Evolutionary conservation across 2,797 vertebrate species (phyloP).

Genomic region (Phataginus tetradactyla): DNA sequence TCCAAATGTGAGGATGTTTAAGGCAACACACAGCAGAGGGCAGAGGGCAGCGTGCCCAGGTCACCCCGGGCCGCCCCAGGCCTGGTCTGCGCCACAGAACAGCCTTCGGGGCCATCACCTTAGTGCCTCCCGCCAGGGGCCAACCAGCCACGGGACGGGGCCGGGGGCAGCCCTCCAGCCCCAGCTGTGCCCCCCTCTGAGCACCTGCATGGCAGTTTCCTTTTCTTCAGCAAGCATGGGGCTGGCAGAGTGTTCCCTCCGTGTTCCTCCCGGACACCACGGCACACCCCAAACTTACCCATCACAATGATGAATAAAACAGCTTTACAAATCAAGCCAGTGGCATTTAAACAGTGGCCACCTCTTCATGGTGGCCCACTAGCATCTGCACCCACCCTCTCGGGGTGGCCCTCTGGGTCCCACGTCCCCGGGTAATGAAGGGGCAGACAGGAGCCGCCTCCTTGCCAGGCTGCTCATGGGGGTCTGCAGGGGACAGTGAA

Average conservation of each 20-base stretch:
- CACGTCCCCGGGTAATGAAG: background rate
- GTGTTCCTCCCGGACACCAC: rapidly evolving
- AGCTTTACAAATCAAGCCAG: background rate
- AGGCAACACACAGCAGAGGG: background rate
- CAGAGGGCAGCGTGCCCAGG: too few species aligned
- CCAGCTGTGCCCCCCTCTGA: too few species aligned
- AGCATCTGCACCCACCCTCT: background rate
- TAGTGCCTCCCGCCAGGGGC: background rate
- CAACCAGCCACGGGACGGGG: rapidly evolving
- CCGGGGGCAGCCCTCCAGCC: background rate
- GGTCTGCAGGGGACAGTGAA: rapidly evolving
- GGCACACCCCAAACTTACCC: rapidly evolving
- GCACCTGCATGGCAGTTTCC: too few species aligned
- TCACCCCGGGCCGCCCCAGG: too few species aligned
- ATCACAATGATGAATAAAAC: background rate
- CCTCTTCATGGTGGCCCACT: background rate
- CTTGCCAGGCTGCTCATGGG: too few species aligned
- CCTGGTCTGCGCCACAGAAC: too few species aligned
- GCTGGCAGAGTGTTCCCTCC: background rate
- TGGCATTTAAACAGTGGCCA: background rate
- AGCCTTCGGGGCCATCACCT: too few species aligned
- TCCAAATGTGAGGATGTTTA: background rate
- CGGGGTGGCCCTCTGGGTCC: rapidly evolving
- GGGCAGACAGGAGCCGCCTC: too few species aligned
- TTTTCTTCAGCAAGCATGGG: rapidly evolving